Conservation (phyloP, 1,140 invertebrate genomes). For the Drosophila tristis region DNA sequence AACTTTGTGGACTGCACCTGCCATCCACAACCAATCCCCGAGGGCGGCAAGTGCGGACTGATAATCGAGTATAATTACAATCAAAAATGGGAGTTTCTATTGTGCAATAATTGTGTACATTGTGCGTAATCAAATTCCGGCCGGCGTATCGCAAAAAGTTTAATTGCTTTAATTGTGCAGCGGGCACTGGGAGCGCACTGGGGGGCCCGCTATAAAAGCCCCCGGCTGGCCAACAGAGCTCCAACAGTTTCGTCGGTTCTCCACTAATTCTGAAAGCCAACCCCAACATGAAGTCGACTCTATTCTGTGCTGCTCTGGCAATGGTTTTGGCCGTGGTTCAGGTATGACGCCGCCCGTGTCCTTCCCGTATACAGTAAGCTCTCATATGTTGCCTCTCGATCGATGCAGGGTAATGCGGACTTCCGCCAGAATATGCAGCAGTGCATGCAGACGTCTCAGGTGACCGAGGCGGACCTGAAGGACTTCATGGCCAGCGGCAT, state of each 20-base stretch:
- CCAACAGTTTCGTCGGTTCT: conserved; percentile 39
- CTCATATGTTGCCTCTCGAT: neutral
- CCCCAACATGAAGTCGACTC: conserved; percentile 54
- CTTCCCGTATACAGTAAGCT: neutral
- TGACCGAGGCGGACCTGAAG: conserved; percentile 62
- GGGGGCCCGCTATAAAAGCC: conserved; percentile 53
- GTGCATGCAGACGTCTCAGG: conserved; percentile 61
- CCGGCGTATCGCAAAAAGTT: conserved; percentile 51
- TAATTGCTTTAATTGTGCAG: conserved; percentile 67
- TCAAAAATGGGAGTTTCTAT: conserved; percentile 51
- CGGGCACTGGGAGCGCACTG: neutral
- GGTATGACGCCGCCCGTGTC: conserved; percentile 25
- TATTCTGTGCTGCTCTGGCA: conserved; percentile 43
- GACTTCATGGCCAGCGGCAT: conserved; percentile 62
- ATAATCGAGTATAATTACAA: conserved; percentile 67
- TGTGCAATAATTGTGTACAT: conserved; percentile 58
- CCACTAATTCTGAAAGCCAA: conserved; percentile 15
- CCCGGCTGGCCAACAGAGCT: neutral
- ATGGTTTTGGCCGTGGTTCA: conserved; percentile 52
- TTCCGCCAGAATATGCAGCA: conserved; percentile 68
- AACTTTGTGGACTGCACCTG: conserved; percentile 38
- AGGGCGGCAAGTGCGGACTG: conserved; percentile 17
- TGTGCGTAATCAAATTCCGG: conserved; percentile 71
- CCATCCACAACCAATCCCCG: neutral
- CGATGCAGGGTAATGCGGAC: conserved; percentile 48